Percentiles rank a stretch among this genome's conserved stretches.
These are phyloP conservation scores for Rhinoraja longicauda DNA, from an alignment of 2,797 vertebrate genomes.

Conservation along the genomic window DNA sequence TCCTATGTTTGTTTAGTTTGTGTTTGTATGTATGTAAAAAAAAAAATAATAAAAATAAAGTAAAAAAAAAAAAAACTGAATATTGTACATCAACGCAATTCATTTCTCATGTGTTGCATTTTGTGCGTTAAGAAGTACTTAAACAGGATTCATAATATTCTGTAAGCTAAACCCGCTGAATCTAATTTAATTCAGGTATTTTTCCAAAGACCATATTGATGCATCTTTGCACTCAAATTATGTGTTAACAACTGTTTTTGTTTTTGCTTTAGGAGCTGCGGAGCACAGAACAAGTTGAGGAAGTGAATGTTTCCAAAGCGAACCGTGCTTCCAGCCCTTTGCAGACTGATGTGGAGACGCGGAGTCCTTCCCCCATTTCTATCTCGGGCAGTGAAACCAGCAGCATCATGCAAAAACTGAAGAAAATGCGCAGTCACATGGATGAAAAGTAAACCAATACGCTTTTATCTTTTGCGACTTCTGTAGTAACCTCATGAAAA, in stretches of 20 bases:
- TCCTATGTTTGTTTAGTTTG: too few relatives aligned
- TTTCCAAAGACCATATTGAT: slow-evolving; percentile 11
- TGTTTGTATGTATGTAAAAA: too few relatives aligned
- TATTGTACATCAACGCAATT: not conserved
- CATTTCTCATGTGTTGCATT: not conserved
- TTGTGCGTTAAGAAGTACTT: not conserved
- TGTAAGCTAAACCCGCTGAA: not conserved
- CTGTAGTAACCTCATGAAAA: not conserved
- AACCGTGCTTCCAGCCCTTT: slow-evolving; percentile 56
- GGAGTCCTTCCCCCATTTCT: slow-evolving; percentile 81
- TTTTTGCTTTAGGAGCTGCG: slow-evolving; percentile 62
- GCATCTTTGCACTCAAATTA: not conserved
- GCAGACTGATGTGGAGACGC: slow-evolving; percentile 64
- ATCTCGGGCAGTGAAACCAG: slow-evolving; percentile 93
- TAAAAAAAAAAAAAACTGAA: not conserved
- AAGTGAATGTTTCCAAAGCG: slow-evolving; percentile 42
- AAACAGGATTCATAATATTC: too few relatives aligned
- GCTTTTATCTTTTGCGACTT: not conserved
- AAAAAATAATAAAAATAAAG: too few relatives aligned
- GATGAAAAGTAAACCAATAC: slow-evolving; percentile 84
- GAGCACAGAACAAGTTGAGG: slow-evolving; percentile 61
- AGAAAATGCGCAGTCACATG: slow-evolving; percentile 94
- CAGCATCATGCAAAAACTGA: slow-evolving; percentile 97
- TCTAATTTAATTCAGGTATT: not conserved
- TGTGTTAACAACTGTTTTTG: not conserved